Evolutionary conservation across 1,140 invertebrate species (phyloP), one percentile per base, ranked within the genome.

Genomic region (Ceratoteleas bidentatus): DNA sequence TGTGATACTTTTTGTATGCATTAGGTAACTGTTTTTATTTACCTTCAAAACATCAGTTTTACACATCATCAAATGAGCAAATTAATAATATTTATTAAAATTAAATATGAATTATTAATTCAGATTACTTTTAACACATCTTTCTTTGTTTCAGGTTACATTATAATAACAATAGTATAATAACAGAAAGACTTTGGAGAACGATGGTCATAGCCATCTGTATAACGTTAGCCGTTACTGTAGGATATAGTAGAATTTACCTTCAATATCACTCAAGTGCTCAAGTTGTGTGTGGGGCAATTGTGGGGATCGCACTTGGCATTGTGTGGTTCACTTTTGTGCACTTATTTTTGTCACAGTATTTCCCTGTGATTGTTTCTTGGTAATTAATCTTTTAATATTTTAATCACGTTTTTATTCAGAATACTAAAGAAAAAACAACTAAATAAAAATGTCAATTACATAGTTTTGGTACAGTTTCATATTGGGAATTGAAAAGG

Each of bases 341-440:
- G 34, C 96, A 97, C 87, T 90, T 95, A 85, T 87, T 97, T 61
- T 93, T 98, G 60, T 97, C 97, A 73, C 96, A 96, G 69, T 91
- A 96, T 75, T 98, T 98, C 91, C 97, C 96, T 72, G 93, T 95
- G 84, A 93, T 98, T 82, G 96, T 96, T 34, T 94, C 95, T 85
- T 96, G 97, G 97, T 97, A 93, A 94, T 94, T 38, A n/a, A 49
- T 93, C 11, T n/a, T n/a, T n/a, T n/a, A n/a, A n/a, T n/a, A n/a
- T n/a, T n/a, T n/a, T n/a, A n/a, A n/a, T n/a, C n/a, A n/a, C n/a
- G n/a, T n/a, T n/a, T n/a, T n/a, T n/a, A n/a, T n/a, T n/a, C n/a
- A n/a, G n/a, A n/a, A n/a, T n/a, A n/a, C n/a, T n/a, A n/a, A n/a
- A n/a, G n/a, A n/a, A n/a, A n/a, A n/a, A n/a, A n/a, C n/a, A n/a